Conservation (phyloP, 2,113 vertebrate genomes). For the Cisticola juncidis region DNA sequence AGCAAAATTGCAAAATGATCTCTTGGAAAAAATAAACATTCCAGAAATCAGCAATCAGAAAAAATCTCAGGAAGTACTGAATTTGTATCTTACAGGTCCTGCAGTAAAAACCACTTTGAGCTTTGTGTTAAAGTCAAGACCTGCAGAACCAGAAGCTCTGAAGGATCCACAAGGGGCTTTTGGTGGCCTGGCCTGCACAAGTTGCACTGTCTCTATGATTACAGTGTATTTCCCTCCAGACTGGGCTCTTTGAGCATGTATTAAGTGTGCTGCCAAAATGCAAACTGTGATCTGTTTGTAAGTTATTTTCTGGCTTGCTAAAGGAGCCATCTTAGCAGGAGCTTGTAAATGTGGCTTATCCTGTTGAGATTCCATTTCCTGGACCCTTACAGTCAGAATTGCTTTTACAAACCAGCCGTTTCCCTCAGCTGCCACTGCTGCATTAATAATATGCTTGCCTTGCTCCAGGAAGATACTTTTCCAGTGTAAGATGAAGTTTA, state of each 20-base stretch:
- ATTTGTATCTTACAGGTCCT: neutral
- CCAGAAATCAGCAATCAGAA: neutral
- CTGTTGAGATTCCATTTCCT: constrained; percentile 52
- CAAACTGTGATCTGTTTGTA: neutral
- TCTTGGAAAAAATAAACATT: neutral
- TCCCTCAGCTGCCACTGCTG: neutral
- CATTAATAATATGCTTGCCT: neutral
- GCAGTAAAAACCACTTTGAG: neutral
- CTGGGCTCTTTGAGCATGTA: neutral
- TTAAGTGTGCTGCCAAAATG: neutral
- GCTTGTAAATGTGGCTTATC: constrained; percentile 20
- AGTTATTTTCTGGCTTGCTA: constrained; percentile 15
- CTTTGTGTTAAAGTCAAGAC: neutral
- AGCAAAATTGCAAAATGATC: neutral
- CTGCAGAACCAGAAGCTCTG: neutral
- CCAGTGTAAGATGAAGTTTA: neutral
- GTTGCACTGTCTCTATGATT: neutral
- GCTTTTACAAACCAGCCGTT: constrained; percentile 33
- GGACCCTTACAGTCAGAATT: constrained; percentile 11
- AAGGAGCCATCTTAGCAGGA: constrained; percentile 21
- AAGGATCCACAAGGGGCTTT: neutral
- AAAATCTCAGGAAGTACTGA: neutral
- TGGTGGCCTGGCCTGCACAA: neutral
- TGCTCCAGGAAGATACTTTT: constrained; percentile 1
- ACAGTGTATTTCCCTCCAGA: neutral